A percentile compares a stretch with the other conserved stretches of the same genome.
Conservation (phyloP, 2,888 invertebrate genomes). For the Archips crataeganus region DNA sequence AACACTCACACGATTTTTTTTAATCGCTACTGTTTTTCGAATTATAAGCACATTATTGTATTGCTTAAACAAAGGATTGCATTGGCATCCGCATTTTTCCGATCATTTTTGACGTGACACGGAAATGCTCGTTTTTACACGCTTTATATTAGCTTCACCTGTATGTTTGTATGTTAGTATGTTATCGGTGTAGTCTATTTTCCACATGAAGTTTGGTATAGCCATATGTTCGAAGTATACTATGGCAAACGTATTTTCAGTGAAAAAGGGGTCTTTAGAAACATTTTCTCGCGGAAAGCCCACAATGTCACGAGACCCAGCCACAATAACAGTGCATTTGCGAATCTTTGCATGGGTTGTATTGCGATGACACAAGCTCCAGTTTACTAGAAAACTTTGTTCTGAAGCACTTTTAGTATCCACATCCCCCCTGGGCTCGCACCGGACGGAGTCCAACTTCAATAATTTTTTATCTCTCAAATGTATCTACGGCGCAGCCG, state of each 20-base stretch:
- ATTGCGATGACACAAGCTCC: constrained; percentile 5
- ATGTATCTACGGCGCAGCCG: constrained; percentile 63
- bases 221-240: background rate
- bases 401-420: constrained; percentile 5
- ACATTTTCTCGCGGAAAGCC: constrained; percentile 37
- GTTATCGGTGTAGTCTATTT: background rate
- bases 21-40: background rate
- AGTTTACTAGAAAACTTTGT: background rate
- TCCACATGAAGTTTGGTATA: background rate
- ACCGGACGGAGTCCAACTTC: constrained; percentile 66
- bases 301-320: constrained; percentile 28
- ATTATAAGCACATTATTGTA: background rate
- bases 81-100: background rate
- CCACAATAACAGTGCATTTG: constrained; percentile 1
- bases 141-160: too few relatives aligned
- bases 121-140: too few relatives aligned
- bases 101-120: background rate
- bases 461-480: constrained; percentile 74
- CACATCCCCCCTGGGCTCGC: constrained; percentile 35
- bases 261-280: constrained; percentile 31
- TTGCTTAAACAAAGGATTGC: background rate
- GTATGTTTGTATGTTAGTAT: too few relatives aligned
- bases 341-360: background rate
- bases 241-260: constrained; percentile 26
- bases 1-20: background rate